These are phyloP conservation scores for Pimpla rufipes DNA, from an alignment of 2,888 invertebrate genomes.

Conservation along the genomic window DNA sequence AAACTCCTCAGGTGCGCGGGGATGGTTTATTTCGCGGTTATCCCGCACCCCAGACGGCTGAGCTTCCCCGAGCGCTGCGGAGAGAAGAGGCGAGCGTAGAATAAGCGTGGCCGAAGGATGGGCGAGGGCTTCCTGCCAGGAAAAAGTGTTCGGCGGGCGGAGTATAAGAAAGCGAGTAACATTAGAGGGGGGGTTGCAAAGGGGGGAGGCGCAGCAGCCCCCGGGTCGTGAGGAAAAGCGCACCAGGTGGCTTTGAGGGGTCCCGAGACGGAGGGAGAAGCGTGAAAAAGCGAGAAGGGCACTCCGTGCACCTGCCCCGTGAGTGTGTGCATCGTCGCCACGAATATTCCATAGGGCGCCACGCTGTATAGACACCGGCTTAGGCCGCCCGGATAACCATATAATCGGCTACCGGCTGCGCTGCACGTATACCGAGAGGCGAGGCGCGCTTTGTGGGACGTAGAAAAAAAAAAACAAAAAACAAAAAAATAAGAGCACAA, in stretches of 20 bases:
- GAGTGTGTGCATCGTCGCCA: slow-evolving; percentile 48
- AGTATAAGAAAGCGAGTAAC: slow-evolving; percentile 12
- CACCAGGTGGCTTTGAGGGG: slow-evolving; percentile 64
- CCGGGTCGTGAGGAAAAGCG: slow-evolving; percentile 27
- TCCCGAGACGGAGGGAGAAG: slow-evolving; percentile 34
- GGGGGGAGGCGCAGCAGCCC: not conserved
- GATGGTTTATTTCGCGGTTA: slow-evolving; percentile 55
- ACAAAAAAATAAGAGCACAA: not conserved
- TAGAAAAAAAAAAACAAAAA: slow-evolving; percentile 27
- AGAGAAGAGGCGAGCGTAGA: not conserved
- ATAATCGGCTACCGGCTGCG: slow-evolving; percentile 36
- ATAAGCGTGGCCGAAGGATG: slow-evolving; percentile 46
- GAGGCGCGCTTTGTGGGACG: slow-evolving; percentile 30
- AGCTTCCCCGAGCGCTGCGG: not conserved
- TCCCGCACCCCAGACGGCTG: not conserved
- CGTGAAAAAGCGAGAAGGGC: slow-evolving; percentile 41
- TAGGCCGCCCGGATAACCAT: slow-evolving; percentile 41
- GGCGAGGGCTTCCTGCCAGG: slow-evolving; percentile 57
- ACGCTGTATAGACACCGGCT: slow-evolving; percentile 34
- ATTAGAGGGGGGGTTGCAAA: slow-evolving; percentile 4
- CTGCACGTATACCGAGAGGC: slow-evolving; percentile 31
- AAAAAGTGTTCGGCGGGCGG: slow-evolving; percentile 38
- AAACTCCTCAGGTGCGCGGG: slow-evolving; percentile 57
- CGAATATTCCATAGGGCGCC: slow-evolving; percentile 23
- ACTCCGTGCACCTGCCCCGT: slow-evolving; percentile 57